These are phyloP conservation scores for Catharus bicknelli DNA, from an alignment of 2,113 vertebrate species.

Conservation along the genomic window DNA sequence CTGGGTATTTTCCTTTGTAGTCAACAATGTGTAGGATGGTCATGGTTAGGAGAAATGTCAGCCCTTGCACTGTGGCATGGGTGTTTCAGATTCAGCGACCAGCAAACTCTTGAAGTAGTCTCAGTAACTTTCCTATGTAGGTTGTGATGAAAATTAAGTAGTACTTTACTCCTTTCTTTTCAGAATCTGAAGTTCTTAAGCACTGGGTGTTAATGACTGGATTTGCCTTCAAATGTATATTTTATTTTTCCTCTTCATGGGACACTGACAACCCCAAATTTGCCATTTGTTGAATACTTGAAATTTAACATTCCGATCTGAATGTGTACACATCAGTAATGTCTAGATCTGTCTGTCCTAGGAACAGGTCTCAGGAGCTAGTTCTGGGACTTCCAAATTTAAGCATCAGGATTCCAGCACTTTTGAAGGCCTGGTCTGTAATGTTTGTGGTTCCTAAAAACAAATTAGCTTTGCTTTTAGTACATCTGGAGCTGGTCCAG, in stretches of 20 bases:
- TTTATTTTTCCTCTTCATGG: neutral
- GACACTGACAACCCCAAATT: neutral
- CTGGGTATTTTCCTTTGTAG: neutral
- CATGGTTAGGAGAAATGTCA: neutral
- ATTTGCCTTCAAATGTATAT: neutral
- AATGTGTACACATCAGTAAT: accelerated
- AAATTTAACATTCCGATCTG: neutral
- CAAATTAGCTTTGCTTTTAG: neutral
- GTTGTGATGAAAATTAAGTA: neutral
- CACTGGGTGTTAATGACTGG: neutral
- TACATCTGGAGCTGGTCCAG: conserved; percentile 11
- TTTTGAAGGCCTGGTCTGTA: neutral
- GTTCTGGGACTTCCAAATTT: neutral
- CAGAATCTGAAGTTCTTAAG: neutral
- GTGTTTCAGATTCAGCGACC: neutral
- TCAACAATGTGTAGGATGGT: neutral
- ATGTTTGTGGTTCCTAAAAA: neutral
- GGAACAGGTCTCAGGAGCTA: neutral
- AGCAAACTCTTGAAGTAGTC: neutral
- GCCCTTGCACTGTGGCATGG: neutral
- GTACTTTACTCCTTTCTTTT: neutral
- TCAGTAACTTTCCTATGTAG: neutral
- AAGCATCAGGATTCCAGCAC: neutral
- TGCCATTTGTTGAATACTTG: neutral
- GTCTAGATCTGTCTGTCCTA: neutral